phyloP scores from a whole-genome alignment of 2,888 invertebrate genomes.

The Conus canariensis region DNA sequence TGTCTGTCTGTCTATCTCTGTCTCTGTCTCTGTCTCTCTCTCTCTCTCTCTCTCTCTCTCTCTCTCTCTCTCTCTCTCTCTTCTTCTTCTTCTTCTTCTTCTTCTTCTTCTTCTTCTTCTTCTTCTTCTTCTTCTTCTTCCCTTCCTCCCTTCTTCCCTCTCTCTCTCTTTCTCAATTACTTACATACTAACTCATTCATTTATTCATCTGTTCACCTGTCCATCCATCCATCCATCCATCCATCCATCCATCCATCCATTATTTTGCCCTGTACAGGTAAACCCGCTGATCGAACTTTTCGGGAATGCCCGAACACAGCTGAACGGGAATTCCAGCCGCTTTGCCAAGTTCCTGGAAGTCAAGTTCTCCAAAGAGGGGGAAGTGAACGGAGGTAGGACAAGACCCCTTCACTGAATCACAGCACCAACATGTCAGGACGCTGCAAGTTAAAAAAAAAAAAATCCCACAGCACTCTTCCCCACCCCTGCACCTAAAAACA shows the following conservation, averaged over 20 bases:
- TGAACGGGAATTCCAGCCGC: slow-evolving; percentile 69
- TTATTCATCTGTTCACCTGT: too few relatives aligned
- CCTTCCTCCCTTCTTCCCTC: background rate
- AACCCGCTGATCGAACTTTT: slow-evolving; percentile 67
- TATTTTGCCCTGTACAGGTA: slow-evolving; percentile 49
- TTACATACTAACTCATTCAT: too few relatives aligned
- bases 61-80: background rate
- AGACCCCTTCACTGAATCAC: background rate
- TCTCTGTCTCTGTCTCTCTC: background rate
- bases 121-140: background rate
- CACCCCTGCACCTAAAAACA: too few relatives aligned
- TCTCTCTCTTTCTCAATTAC: background rate
- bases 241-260: too few relatives aligned
- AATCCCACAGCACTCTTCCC: too few relatives aligned
- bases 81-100: slow-evolving; percentile 3
- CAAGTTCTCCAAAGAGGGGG: slow-evolving; percentile 65
- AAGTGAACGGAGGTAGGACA: slow-evolving; percentile 68
- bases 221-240: too few relatives aligned
- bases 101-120: slow-evolving; percentile 3
- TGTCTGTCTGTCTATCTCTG: too few relatives aligned
- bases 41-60: background rate
- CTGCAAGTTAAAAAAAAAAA: background rate
- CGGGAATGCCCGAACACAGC: slow-evolving; percentile 65
- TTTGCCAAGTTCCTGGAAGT: slow-evolving; percentile 75
- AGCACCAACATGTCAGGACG: background rate